Evolutionary conservation across 2,888 invertebrate genomes (phyloP).

Genomic region (Sphaerophoria rueppellii): DNA sequence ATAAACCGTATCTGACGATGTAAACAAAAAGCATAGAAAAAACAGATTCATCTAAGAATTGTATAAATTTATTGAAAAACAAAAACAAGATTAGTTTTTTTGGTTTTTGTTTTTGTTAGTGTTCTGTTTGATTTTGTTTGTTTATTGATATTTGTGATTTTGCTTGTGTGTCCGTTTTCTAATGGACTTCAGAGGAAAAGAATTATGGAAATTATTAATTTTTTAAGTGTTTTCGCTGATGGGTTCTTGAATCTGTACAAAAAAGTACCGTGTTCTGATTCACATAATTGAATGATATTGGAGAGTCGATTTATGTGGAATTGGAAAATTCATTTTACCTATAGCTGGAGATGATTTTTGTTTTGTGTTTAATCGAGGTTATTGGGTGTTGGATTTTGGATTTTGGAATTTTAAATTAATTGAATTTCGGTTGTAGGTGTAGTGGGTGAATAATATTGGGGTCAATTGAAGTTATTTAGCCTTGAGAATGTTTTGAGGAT

Average conservation of each 20-base stretch:
- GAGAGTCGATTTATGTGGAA: neutral
- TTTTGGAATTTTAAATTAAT: neutral
- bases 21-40: slow-evolving; percentile 27
- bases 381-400: slow-evolving; percentile 13
- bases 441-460: slow-evolving; percentile 8
- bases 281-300: slow-evolving; percentile 31
- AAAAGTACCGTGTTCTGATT: slow-evolving; percentile 25
- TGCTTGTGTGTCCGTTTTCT: slow-evolving; percentile 34
- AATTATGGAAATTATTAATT: slow-evolving; percentile 57
- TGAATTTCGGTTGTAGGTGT: neutral
- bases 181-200: slow-evolving; percentile 46
- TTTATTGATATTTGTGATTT: slow-evolving; percentile 52
- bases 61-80: slow-evolving; percentile 25
- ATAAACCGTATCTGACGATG: slow-evolving; percentile 34
- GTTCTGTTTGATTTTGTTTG: slow-evolving; percentile 32
- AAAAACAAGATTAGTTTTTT: slow-evolving; percentile 26
- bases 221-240: slow-evolving; percentile 64
- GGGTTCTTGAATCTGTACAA: slow-evolving; percentile 48
- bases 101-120: slow-evolving; percentile 6
- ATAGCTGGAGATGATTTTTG: slow-evolving; percentile 9
- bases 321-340: too few species aligned
- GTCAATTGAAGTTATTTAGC: slow-evolving; percentile 6
- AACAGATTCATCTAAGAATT: slow-evolving; percentile 5
- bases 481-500: slow-evolving; percentile 13
- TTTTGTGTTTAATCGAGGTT: slow-evolving; percentile 30